Conservation (phyloP, 2,113 vertebrate species). For the Cinclus mexicanus region DNA sequence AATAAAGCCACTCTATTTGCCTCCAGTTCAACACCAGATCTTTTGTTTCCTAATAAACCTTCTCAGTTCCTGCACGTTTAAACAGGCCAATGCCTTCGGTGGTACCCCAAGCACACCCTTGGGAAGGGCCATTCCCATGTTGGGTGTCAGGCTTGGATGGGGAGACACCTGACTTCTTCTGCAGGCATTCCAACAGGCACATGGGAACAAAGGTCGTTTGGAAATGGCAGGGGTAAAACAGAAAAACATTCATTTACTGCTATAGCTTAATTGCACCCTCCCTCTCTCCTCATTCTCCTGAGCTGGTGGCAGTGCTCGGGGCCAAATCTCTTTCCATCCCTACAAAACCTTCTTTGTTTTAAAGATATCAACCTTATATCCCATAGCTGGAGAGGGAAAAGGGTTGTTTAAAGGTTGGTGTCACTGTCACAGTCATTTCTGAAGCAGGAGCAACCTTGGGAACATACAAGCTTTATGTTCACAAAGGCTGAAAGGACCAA, state of each 20-base stretch:
- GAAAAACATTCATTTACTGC: slow-evolving; percentile 59
- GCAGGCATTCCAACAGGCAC: slow-evolving; percentile 1
- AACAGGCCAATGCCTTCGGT: accelerated
- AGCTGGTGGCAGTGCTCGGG: not conserved
- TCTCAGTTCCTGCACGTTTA: not conserved
- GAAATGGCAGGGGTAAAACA: slow-evolving; percentile 39
- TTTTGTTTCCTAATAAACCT: not conserved
- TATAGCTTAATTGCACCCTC: slow-evolving; percentile 12
- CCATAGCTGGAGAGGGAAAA: not conserved
- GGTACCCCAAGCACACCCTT: not conserved
- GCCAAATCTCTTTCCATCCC: slow-evolving; percentile 34
- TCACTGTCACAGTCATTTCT: not conserved
- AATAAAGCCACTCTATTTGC: not conserved
- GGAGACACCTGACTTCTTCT: not conserved
- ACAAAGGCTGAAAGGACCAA: not conserved
- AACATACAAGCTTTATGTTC: not conserved
- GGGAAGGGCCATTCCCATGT: not conserved
- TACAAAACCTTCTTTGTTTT: slow-evolving; percentile 51
- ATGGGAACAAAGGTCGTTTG: slow-evolving; percentile 30
- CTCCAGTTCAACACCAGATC: not conserved
- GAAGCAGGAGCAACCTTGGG: not conserved
- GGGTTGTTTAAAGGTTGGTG: slow-evolving; percentile 43
- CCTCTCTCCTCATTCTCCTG: not conserved
- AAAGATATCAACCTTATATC: not conserved
- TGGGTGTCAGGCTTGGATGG: not conserved